These are phyloP conservation scores for Macrophya annulata DNA, from an alignment of 2,888 invertebrate genomes.

Conservation along the genomic window DNA sequence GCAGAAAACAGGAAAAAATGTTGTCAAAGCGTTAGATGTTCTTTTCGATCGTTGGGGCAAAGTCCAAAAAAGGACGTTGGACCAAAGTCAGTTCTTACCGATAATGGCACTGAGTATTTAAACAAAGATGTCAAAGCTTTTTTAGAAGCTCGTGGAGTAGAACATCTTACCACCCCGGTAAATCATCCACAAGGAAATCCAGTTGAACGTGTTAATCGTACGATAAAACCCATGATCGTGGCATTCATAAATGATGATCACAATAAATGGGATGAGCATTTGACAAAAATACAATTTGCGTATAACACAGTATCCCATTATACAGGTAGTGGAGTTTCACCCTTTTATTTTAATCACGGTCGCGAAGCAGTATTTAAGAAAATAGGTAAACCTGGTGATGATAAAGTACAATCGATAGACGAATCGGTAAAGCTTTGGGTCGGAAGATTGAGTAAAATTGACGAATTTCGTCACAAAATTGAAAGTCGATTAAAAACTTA, in stretches of 20 bases:
- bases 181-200: slow-evolving; percentile 60
- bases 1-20: slow-evolving; percentile 9
- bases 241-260: slow-evolving; percentile 57
- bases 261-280: slow-evolving; percentile 57
- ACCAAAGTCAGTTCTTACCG: slow-evolving; percentile 55
- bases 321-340: slow-evolving; percentile 56
- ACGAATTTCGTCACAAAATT: slow-evolving; percentile 57
- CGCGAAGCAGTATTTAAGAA: slow-evolving; percentile 41
- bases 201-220: slow-evolving; percentile 57
- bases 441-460: slow-evolving; percentile 46
- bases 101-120: slow-evolving; percentile 59
- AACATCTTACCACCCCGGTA: slow-evolving; percentile 55
- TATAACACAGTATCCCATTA: slow-evolving; percentile 57
- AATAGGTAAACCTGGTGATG: slow-evolving; percentile 17
- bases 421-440: slow-evolving; percentile 53
- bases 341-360: slow-evolving; percentile 49
- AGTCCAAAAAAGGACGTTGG: too few relatives aligned
- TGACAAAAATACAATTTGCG: slow-evolving; percentile 57
- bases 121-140: slow-evolving; percentile 57
- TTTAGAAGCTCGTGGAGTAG: slow-evolving; percentile 54
- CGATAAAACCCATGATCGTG: slow-evolving; percentile 50
- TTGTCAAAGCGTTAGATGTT: slow-evolving; percentile 53
- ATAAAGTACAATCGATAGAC: background rate
- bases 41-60: slow-evolving; percentile 60
- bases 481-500: slow-evolving; percentile 51